Conservation (phyloP, 2,888 invertebrate species). For the Omphaloscelis lunosa region DNA sequence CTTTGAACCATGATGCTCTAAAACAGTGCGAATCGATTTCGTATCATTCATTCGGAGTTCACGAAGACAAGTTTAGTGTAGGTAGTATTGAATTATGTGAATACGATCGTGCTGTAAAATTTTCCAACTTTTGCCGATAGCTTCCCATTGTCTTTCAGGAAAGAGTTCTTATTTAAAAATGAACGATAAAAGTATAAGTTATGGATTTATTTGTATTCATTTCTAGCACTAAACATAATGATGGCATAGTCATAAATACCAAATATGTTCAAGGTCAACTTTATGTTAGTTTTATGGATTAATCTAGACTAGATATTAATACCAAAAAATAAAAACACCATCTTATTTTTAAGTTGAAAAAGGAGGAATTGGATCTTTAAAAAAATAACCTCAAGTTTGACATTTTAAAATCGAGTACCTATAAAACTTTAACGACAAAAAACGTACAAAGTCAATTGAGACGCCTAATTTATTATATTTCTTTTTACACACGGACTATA, state of each 20-base stretch:
- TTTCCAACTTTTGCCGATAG: not conserved
- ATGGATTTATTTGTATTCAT: not conserved
- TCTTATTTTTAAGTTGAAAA: not conserved
- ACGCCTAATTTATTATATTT: not conserved
- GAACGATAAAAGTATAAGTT: not conserved
- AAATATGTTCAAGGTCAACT: not conserved
- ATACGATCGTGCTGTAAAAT: not conserved
- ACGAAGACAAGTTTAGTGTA: not conserved
- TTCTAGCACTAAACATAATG: not conserved
- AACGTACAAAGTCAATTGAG: conserved; percentile 22
- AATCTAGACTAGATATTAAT: not conserved
- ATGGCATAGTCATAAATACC: not conserved
- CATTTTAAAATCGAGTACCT: conserved; percentile 13
- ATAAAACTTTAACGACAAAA: conserved; percentile 9
- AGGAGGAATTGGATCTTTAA: not conserved
- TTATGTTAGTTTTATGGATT: not conserved
- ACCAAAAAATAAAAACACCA: not conserved
- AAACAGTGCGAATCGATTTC: conserved; percentile 52
- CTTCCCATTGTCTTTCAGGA: not conserved
- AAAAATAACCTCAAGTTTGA: conserved; percentile 19
- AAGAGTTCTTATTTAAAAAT: not conserved
- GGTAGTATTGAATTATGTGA: not conserved
- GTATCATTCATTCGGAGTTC: conserved; percentile 63
- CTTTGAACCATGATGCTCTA: conserved; percentile 33
- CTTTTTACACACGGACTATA: conserved; percentile 11